These are phyloP conservation scores for Leptopilina clavipes DNA, from an alignment of 1,140 invertebrate genomes.

Conservation along the genomic window DNA sequence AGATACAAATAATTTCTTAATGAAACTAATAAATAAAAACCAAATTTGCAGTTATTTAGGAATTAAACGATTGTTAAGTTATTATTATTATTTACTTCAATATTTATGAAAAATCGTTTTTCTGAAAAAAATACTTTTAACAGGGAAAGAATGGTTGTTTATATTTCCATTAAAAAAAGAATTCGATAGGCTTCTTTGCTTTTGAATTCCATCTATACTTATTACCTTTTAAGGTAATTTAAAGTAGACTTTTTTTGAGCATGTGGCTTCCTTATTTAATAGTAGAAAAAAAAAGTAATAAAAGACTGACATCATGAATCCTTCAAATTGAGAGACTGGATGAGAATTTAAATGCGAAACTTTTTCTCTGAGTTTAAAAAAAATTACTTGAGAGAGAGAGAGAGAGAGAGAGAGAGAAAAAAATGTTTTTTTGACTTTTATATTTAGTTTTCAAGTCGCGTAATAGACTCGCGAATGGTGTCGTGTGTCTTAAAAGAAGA, in stretches of 20 bases:
- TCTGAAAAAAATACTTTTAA: too few relatives aligned
- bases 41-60: too few relatives aligned
- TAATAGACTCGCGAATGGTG: constrained; percentile 53
- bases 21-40: too few relatives aligned
- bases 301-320: constrained; percentile 11
- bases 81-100: too few relatives aligned
- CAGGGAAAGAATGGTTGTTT: too few relatives aligned
- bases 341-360: constrained; percentile 25
- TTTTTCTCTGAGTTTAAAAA: not conserved
- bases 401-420: not conserved
- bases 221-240: not conserved
- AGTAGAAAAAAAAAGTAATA: not conserved
- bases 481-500: constrained; percentile 41
- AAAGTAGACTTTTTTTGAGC: not conserved
- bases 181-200: not conserved
- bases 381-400: not conserved
- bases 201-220: too few relatives aligned
- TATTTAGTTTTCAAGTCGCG: constrained; percentile 70
- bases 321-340: not conserved
- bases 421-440: constrained; percentile 46
- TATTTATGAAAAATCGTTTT: too few relatives aligned
- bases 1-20: too few relatives aligned
- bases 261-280: not conserved
- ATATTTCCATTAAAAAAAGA: too few relatives aligned
- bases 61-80: too few relatives aligned